Base-by-base conservation (phyloP, 1,140 invertebrate genomes). In the Dendroctonus valens region DNA sequence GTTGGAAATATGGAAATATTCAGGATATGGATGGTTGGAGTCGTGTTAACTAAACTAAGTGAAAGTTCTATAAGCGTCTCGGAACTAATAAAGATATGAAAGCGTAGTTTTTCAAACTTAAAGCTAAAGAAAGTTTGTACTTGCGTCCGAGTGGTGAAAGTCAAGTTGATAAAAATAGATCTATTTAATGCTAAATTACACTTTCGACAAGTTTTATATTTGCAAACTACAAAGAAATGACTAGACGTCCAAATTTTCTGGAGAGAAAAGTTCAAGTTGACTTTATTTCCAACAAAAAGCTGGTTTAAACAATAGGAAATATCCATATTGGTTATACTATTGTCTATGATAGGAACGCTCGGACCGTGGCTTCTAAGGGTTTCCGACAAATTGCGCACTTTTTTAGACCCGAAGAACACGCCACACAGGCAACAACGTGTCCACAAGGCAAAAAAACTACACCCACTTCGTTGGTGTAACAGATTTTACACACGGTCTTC, bases 401-500 rank as follows among this genome's bases (percentile, higher is more conserved):
- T 54, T 83, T 83, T 70, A 96, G 82, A 63, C 87, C 86, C 3
- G 89, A 84, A 4, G 92, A 91, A 82, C 94, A 97, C 44, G 88
- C 84, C 5, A 86, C 85, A 80, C 94, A 97, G 39, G 91, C 88
- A 38, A 94, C 87, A 67, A 96, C 86, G 81, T 97, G 94, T 51
- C 93, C 91, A 81, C 90, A 92, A 7, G 90, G 94, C 72, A 96
- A 82, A 80, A 96, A 96, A 66, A 92, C 88, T 51, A 94, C 87
- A 70, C 89, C 89, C 67, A 92, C 84, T 79, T 94, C 91, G 71
- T 88, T 86, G 64, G 85, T 86, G 79, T 89, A 93, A 79, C 90
- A 92, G 65, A 91, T 89, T 80, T 90, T 90, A 75, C 90, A 91
- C 53, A 85, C 42, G 41, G 67, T 65, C 14, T 59, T 65, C 9